phyloP scores from a whole-genome alignment of 2,797 vertebrate genomes.

The Gymnocypris eckloni region DNA sequence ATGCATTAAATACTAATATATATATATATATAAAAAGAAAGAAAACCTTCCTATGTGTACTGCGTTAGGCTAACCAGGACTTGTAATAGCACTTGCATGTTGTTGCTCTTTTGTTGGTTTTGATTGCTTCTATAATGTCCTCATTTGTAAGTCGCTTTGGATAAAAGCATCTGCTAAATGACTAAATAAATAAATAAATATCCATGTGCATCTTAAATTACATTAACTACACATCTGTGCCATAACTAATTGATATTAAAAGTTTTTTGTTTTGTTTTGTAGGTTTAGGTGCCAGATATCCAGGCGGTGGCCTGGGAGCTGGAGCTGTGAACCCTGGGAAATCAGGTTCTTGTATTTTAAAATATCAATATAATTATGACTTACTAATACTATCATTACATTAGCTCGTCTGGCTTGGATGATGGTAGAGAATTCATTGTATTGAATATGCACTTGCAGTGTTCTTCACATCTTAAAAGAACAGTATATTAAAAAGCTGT shows the following conservation, averaged over 20 bases:
- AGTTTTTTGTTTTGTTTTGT: neutral
- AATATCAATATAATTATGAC: constrained; percentile 39
- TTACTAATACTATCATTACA: neutral
- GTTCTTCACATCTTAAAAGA: neutral
- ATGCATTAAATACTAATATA: neutral
- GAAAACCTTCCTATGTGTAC: too few relatives aligned
- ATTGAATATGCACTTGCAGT: neutral
- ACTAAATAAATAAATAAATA: neutral
- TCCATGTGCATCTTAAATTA: neutral
- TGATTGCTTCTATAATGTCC: too few relatives aligned
- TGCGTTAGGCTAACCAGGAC: too few relatives aligned
- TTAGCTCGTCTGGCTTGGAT: neutral
- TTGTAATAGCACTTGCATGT: too few relatives aligned
- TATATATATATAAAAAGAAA: too few relatives aligned
- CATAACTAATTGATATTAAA: neutral
- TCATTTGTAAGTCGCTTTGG: too few relatives aligned
- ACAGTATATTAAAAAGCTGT: neutral
- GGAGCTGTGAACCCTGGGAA: constrained; percentile 56
- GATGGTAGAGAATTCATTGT: neutral
- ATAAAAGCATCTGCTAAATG: too few relatives aligned
- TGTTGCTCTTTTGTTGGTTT: too few relatives aligned
- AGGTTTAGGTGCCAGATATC: constrained; percentile 55
- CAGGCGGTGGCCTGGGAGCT: constrained; percentile 48
- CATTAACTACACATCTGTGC: neutral
- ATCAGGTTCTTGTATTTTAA: constrained; percentile 55